Conservation (phyloP, 2,113 vertebrate species). For the Corythornis vintsioides region DNA sequence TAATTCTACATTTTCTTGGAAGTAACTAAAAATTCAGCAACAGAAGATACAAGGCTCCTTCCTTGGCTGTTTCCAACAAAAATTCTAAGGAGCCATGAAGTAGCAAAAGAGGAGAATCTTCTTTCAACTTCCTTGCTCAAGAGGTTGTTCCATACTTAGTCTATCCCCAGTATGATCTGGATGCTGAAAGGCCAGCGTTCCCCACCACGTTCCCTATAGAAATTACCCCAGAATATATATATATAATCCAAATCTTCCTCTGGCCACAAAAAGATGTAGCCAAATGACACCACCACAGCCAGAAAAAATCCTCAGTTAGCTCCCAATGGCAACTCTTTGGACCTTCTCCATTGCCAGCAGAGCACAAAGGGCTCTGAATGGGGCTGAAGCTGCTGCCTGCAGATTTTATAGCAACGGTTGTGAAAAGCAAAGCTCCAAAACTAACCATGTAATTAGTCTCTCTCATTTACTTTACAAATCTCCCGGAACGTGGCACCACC, state of each 20-base stretch:
- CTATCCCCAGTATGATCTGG: not conserved
- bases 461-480: not conserved
- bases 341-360: not conserved
- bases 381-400: not conserved
- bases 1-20: not conserved
- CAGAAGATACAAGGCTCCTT: not conserved
- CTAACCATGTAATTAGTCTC: not conserved
- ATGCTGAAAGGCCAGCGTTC: not conserved
- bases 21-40: not conserved
- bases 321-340: not conserved
- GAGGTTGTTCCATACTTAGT: not conserved
- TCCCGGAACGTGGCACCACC: not conserved
- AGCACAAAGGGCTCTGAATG: not conserved
- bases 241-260: not conserved
- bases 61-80: not conserved
- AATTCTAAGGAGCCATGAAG: not conserved
- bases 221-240: not conserved
- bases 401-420: not conserved
- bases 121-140: not conserved
- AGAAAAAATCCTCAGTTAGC: not conserved
- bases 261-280: not conserved
- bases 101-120: not conserved
- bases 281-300: not conserved
- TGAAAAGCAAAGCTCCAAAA: conserved; percentile 1
- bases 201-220: not conserved